Percentiles rank a stretch among this genome's conserved stretches.
These are phyloP conservation scores for Bombus picipes DNA, from an alignment of 1,140 invertebrate genomes.

Conservation along the genomic window DNA sequence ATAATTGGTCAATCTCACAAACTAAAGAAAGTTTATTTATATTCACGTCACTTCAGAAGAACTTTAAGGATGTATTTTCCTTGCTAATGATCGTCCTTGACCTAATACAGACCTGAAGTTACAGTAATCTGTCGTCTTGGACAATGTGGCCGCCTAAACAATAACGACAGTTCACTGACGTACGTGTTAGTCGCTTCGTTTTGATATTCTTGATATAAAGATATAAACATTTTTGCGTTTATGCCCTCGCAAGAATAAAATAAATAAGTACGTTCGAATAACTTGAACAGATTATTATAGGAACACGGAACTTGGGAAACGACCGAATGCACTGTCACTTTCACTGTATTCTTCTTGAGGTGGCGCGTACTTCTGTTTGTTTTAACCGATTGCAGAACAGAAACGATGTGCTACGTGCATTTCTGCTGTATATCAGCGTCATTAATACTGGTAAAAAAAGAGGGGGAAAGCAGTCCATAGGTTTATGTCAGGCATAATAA, in stretches of 20 bases:
- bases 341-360: slow-evolving; percentile 43
- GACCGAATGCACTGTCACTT: slow-evolving; percentile 46
- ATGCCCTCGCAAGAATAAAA: neutral
- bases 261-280: too few species aligned
- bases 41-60: neutral
- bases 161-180: slow-evolving; percentile 75
- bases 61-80: neutral
- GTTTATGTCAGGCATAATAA: slow-evolving; percentile 79
- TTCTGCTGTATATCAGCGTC: slow-evolving; percentile 60
- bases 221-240: slow-evolving; percentile 74
- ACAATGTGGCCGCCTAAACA: slow-evolving; percentile 70
- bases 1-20: neutral
- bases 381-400: slow-evolving; percentile 74
- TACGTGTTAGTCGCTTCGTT: slow-evolving; percentile 69
- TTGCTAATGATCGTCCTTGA: neutral
- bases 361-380: slow-evolving; percentile 62
- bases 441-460: slow-evolving; percentile 61
- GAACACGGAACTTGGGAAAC: neutral
- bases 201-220: slow-evolving; percentile 78
- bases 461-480: slow-evolving; percentile 66
- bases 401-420: slow-evolving; percentile 66
- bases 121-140: slow-evolving; percentile 31
- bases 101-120: slow-evolving; percentile 63
- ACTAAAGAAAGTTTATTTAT: neutral
- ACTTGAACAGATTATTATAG: neutral